Percentiles rank a stretch among this genome's conserved stretches.
phyloP scores from a whole-genome alignment of 1,140 invertebrate species.

The Drosophila pachea region DNA sequence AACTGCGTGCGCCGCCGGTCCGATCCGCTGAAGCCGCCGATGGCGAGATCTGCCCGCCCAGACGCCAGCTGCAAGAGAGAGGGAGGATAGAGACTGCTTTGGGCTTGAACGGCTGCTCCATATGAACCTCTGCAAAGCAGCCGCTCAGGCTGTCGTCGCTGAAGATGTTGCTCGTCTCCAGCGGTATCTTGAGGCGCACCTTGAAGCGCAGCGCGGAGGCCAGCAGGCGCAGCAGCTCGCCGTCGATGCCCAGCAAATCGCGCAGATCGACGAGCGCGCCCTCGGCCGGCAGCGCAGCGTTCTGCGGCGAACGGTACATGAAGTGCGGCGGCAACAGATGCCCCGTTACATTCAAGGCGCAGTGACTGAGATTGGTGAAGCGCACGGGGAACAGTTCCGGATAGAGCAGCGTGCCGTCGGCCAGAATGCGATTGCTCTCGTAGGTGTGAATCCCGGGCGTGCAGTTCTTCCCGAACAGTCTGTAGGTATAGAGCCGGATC shows the following conservation, averaged over 20 bases:
- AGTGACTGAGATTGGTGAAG: slow-evolving; percentile 23
- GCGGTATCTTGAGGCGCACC: slow-evolving; percentile 31
- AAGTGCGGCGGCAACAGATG: slow-evolving; percentile 55
- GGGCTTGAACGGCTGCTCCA: no score
- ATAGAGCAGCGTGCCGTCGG: not conserved
- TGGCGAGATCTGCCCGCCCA: slow-evolving; percentile 38
- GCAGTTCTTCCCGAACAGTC: slow-evolving; percentile 40
- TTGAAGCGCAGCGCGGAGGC: slow-evolving; percentile 39
- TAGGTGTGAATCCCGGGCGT: slow-evolving; percentile 17
- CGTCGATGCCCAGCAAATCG: slow-evolving; percentile 50
- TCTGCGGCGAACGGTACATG: slow-evolving; percentile 27
- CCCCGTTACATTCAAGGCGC: slow-evolving; percentile 44
- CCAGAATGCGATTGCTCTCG: slow-evolving; percentile 29
- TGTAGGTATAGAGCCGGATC: slow-evolving; percentile 38
- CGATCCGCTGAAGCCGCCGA: slow-evolving; percentile 58
- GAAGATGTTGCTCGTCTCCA: slow-evolving; percentile 45
- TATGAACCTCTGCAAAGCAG: slow-evolving; percentile 47
- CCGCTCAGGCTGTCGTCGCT: slow-evolving; percentile 43
- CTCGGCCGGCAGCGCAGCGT: not conserved
- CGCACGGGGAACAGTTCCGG: slow-evolving; percentile 42
- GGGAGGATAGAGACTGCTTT: no score
- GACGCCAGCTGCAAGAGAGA: slow-evolving; percentile 28
- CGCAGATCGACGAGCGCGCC: slow-evolving; percentile 4
- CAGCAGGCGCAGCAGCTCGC: slow-evolving; percentile 51
- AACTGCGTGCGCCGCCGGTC: slow-evolving; percentile 42